Evolutionary conservation across 1,140 invertebrate species (phyloP), one percentile per base, ranked within the genome.

Genomic region (Probaryconus sp.): DNA sequence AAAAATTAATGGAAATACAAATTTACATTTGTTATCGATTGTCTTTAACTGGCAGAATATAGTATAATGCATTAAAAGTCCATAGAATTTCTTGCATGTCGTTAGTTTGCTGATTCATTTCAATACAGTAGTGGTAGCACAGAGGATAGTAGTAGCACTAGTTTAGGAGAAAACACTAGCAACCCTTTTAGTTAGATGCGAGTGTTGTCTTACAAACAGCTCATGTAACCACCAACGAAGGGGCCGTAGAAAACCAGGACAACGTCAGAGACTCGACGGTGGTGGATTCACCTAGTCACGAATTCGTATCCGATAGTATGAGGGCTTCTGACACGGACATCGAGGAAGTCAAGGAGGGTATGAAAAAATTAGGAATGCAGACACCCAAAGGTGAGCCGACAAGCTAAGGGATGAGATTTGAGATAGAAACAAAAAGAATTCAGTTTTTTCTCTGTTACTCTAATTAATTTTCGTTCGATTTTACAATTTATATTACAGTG

Each of bases 251-350:
- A 40, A 69, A 45, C 16, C 26, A 69, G n/a, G 45, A 45, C 28
- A 64, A 24, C 33, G 68, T 64, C 7, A 75, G 51, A 20, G 61
- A 75, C 28, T 10, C 48, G 1, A 48, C 73, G 47, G 42, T 70
- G 38, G 77, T 76, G 11, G 81, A 85, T 77, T 82, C 84, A 14
- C 76, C 84, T 33, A 81, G 80, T 58, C 84, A 88, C 61, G 92
- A 93, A 82, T 93, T 93, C 88, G 90, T 93, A 75, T 92, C 92
- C 67, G 92, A 93, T 83, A 89, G 89, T 67, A 90, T 92, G 79
- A 89, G 89, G 84, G 88, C 89, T 24, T 87, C 88, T 56, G 89
- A 88, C 63, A 88, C 89, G 71, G 92, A 93, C 81, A 87, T 93
- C 71, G 89, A 90, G 76, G 91, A 93, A 82, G 91, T 93, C 26